Percentiles rank a stretch among this genome's conserved stretches.
phyloP scores from a whole-genome alignment of 1,140 invertebrate genomes.

The Drosophila athabasca region DNA sequence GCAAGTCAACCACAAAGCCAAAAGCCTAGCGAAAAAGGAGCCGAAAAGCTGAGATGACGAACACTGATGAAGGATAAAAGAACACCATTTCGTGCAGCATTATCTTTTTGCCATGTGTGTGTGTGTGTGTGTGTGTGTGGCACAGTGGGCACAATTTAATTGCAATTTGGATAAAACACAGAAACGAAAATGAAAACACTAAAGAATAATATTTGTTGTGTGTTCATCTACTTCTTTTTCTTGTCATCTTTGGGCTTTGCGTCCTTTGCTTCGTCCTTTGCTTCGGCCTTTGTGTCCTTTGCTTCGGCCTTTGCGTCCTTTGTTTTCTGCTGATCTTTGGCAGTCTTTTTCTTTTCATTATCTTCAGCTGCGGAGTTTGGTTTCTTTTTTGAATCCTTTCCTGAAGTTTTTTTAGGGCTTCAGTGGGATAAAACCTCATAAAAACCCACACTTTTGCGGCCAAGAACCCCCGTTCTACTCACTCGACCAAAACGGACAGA shows the following conservation, averaged over 20 bases:
- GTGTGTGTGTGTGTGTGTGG: no score
- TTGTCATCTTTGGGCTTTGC: neutral
- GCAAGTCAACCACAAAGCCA: slow-evolving; percentile 64
- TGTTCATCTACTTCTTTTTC: neutral
- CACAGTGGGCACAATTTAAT: slow-evolving; percentile 28
- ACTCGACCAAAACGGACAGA: slow-evolving; percentile 25
- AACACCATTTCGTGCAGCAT: slow-evolving; percentile 37
- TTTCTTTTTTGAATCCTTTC: neutral
- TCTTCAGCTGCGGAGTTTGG: neutral
- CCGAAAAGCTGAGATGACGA: slow-evolving; percentile 27
- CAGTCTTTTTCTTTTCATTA: neutral
- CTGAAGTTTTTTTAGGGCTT: no score
- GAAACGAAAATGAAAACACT: neutral
- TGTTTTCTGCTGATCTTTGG: neutral
- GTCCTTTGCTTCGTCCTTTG: neutral
- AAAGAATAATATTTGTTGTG: no score
- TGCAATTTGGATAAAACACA: neutral
- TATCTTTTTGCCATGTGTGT: slow-evolving; percentile 39
- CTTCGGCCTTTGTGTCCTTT: neutral
- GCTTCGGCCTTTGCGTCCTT: neutral
- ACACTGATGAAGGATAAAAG: slow-evolving; percentile 54
- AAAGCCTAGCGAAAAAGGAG: slow-evolving; percentile 26
- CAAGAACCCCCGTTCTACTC: neutral
- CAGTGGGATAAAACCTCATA: neutral
- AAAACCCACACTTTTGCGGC: no score